A percentile compares a stretch with the other conserved stretches of the same genome.
phyloP scores from a whole-genome alignment of 2,797 vertebrate species.

The Spondyliosoma cantharus region DNA sequence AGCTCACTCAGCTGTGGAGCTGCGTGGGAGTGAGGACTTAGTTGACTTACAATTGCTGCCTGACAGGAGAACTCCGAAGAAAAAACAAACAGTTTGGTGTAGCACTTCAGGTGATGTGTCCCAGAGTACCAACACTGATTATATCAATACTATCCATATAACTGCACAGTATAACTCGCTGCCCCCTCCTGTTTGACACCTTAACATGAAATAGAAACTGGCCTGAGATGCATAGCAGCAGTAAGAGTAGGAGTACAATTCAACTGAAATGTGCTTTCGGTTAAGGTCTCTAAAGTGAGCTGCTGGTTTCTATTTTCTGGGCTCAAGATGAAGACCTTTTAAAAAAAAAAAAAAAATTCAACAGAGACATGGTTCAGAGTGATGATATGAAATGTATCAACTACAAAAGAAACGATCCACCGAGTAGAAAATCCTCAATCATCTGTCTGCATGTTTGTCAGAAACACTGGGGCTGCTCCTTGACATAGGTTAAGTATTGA shows the following conservation, averaged over 20 bases:
- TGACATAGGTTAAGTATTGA: not conserved
- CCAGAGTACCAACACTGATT: slow-evolving; percentile 20
- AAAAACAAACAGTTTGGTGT: slow-evolving; percentile 28
- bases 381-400: slow-evolving; percentile 53
- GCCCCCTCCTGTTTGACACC: slow-evolving; percentile 22
- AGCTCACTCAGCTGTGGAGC: slow-evolving; percentile 73
- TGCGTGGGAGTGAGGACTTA: slow-evolving; percentile 53
- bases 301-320: slow-evolving; percentile 67
- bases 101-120: slow-evolving; percentile 23
- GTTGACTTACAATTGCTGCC: slow-evolving; percentile 52
- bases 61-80: slow-evolving; percentile 40
- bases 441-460: slow-evolving; percentile 17
- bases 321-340: slow-evolving; percentile 52
- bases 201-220: slow-evolving; percentile 29
- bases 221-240: slow-evolving; percentile 13
- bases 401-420: slow-evolving; percentile 50
- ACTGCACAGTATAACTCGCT: not conserved
- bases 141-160: not conserved
- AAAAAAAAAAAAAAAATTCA: slow-evolving; percentile 30
- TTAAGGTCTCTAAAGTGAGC: slow-evolving; percentile 51
- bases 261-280: slow-evolving; percentile 47
- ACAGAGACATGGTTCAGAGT: slow-evolving; percentile 43
- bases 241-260: slow-evolving; percentile 35
- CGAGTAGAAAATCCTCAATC: slow-evolving; percentile 18
- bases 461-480: not conserved